Percentiles rank a stretch among this genome's conserved stretches.
Conservation (phyloP, 2,113 vertebrate genomes). For the Odocoileus hemionus region DNA sequence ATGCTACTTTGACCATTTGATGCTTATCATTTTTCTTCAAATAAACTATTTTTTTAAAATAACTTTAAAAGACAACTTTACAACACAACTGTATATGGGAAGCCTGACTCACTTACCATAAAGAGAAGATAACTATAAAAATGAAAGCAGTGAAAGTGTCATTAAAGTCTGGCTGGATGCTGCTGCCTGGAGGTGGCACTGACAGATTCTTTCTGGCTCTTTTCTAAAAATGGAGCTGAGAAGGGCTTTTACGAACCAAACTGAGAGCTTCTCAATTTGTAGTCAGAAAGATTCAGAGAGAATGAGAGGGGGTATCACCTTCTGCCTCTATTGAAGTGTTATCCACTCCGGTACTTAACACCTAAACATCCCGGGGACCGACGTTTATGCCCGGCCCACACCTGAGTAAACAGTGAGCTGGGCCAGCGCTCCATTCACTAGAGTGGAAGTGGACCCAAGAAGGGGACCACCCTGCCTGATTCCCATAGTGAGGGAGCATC, state of each 20-base stretch:
- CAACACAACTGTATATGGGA: background rate
- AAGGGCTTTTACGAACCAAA: background rate
- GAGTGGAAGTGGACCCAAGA: background rate
- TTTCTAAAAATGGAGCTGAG: constrained; percentile 25
- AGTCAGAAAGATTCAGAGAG: background rate
- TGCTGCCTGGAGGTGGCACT: background rate
- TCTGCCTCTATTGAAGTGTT: background rate
- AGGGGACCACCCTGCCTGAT: background rate
- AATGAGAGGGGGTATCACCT: background rate
- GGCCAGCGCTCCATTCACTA: background rate
- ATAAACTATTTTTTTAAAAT: background rate
- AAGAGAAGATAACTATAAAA: background rate
- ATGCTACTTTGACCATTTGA: background rate
- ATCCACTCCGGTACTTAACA: background rate
- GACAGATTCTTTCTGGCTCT: background rate
- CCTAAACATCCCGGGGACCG: background rate
- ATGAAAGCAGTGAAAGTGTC: background rate
- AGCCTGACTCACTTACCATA: background rate
- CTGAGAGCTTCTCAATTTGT: background rate
- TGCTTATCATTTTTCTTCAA: background rate
- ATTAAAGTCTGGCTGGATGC: background rate
- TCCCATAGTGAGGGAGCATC: background rate
- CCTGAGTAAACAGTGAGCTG: background rate
- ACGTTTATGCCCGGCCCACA: accelerated
- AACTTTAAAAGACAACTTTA: background rate